Evolutionary conservation across 2,797 vertebrate species (phyloP).

Genomic region (Cygnus olor): DNA sequence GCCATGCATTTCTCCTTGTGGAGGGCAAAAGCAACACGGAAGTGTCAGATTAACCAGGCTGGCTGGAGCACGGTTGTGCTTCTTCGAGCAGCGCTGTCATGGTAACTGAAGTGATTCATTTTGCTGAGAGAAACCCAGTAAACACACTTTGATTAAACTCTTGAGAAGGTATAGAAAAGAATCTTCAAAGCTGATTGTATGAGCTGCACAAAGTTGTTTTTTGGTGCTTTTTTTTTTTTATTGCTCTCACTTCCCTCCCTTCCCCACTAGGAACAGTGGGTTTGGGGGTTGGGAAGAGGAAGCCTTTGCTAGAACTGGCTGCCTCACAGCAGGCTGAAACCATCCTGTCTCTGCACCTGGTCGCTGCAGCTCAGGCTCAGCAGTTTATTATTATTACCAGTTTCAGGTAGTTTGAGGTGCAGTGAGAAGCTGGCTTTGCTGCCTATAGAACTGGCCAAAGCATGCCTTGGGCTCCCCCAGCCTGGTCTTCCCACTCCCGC

Average conservation of each 20-base stretch:
- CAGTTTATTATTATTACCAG: fast-evolving
- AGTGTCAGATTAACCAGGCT: neutral
- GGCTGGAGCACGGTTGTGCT: neutral
- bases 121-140: neutral
- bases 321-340: neutral
- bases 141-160: slow-evolving; percentile 48
- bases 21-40: neutral
- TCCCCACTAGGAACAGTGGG: neutral
- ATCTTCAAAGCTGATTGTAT: neutral
- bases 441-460: fast-evolving
- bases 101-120: slow-evolving; percentile 43
- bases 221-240: neutral
- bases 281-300: neutral
- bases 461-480: neutral
- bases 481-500: no score
- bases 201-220: neutral
- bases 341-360: neutral
- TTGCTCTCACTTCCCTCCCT: neutral
- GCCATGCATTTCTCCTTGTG: fast-evolving
- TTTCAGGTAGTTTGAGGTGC: neutral
- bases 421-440: fast-evolving
- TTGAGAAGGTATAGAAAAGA: slow-evolving; percentile 17
- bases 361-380: neutral
- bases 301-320: fast-evolving
- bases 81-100: slow-evolving; percentile 30